Conservation (phyloP, 2,797 vertebrate genomes). For the Ptychadena robeensis region DNA sequence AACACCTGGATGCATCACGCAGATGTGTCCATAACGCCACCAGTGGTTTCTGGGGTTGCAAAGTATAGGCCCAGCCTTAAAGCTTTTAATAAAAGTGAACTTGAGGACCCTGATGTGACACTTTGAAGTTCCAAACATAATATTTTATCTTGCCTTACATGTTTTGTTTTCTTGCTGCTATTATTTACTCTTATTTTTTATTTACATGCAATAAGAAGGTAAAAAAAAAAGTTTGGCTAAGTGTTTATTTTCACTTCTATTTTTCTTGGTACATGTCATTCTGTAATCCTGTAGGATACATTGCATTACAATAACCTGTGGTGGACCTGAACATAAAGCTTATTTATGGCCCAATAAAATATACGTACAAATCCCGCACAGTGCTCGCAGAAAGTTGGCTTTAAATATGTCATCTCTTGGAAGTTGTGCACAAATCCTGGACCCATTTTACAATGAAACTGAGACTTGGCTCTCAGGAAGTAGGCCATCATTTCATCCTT, state of each 20-base stretch:
- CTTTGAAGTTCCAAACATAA: not conserved
- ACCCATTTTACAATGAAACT: constrained; percentile 95
- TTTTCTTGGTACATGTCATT: not conserved
- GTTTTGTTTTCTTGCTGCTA: not conserved
- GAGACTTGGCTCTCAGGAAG: constrained; percentile 92
- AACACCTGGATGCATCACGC: too few species aligned
- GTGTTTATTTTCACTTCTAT: not conserved
- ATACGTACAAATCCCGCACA: constrained; percentile 97
- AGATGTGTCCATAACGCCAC: too few species aligned
- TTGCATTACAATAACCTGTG: not conserved
- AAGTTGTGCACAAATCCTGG: constrained; percentile 95
- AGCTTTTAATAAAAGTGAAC: too few species aligned
- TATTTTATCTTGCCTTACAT: not conserved
- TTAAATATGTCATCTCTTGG: constrained; percentile 96
- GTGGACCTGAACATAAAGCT: not conserved
- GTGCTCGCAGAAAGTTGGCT: constrained; percentile 97
- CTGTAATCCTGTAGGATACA: not conserved
- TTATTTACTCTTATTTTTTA: not conserved
- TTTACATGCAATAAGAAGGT: too few species aligned
- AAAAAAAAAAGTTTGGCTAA: not conserved
- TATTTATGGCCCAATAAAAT: constrained; percentile 23
- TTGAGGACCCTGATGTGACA: too few species aligned
- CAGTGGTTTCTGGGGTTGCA: too few species aligned
- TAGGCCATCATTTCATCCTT: constrained; percentile 98
- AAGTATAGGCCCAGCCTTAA: too few species aligned